A percentile compares a stretch with the other conserved stretches of the same genome.
Evolutionary conservation across 2,113 vertebrate species (phyloP).

Genomic region (Strix uralensis): DNA sequence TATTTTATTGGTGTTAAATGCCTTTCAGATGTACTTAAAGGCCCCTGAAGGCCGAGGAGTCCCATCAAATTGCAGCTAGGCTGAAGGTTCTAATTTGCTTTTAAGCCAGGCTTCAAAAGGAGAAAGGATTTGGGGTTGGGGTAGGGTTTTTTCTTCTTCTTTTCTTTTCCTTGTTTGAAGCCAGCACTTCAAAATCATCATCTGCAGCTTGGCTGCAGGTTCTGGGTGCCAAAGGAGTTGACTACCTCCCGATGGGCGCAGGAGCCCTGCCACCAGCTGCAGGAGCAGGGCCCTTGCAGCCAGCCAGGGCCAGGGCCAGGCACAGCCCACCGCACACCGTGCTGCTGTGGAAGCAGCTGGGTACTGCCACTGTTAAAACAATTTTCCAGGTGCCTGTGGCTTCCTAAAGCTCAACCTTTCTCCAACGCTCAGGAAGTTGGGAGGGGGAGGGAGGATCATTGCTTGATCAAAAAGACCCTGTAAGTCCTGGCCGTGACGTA

Average conservation of each 20-base stretch:
- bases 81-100: slow-evolving; percentile 62
- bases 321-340: rapidly evolving
- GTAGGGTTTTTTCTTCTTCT: too few species aligned
- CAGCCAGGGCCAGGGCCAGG: rapidly evolving
- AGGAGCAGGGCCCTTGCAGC: not conserved
- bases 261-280: not conserved
- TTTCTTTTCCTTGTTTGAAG: not conserved
- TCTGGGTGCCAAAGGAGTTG: not conserved
- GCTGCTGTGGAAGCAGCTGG: not conserved
- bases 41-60: not conserved
- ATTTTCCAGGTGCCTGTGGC: not conserved
- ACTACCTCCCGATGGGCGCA: not conserved
- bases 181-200: slow-evolving; percentile 35
- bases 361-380: not conserved
- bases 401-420: not conserved
- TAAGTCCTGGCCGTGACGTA: rapidly evolving
- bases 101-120: slow-evolving; percentile 51
- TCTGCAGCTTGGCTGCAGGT: not conserved
- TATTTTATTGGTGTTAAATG: slow-evolving; percentile 57
- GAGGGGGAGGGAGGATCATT: not conserved
- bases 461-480: not conserved
- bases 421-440: not conserved
- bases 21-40: slow-evolving; percentile 54
- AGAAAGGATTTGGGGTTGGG: not conserved
- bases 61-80: not conserved